phyloP scores from a whole-genome alignment of 2,797 vertebrate genomes.

The Presbytis comata region DNA sequence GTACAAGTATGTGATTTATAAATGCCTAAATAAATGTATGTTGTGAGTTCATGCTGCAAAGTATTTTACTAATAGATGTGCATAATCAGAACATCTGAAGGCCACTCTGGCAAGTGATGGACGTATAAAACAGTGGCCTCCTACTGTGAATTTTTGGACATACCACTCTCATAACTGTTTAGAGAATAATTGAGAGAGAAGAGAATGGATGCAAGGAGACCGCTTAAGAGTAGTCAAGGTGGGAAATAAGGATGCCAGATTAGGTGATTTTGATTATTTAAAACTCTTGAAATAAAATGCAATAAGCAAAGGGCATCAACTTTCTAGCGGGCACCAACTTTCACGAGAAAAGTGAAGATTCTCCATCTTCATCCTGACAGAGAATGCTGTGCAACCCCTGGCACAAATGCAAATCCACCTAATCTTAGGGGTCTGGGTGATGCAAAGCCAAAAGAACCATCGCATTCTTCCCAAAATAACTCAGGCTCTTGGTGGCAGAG shows the following conservation, averaged over 20 bases:
- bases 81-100: neutral
- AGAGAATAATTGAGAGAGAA: neutral
- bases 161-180: neutral
- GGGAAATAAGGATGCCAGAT: neutral
- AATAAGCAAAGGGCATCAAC: neutral
- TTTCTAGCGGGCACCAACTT: neutral
- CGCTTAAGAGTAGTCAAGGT: neutral
- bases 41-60: neutral
- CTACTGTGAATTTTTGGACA: neutral
- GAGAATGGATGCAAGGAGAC: neutral
- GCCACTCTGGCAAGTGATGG: neutral
- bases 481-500: neutral
- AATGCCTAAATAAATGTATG: neutral
- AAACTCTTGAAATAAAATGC: neutral
- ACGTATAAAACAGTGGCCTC: neutral
- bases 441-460: neutral
- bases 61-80: neutral
- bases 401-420: neutral
- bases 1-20: neutral
- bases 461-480: neutral
- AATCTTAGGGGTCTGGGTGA: neutral
- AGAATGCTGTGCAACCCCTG: neutral
- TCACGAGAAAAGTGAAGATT: too few species aligned
- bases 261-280: neutral
- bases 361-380: neutral